Evolutionary conservation across 2,113 vertebrate species (phyloP).

Genomic region (Ancistrus triradiatus): DNA sequence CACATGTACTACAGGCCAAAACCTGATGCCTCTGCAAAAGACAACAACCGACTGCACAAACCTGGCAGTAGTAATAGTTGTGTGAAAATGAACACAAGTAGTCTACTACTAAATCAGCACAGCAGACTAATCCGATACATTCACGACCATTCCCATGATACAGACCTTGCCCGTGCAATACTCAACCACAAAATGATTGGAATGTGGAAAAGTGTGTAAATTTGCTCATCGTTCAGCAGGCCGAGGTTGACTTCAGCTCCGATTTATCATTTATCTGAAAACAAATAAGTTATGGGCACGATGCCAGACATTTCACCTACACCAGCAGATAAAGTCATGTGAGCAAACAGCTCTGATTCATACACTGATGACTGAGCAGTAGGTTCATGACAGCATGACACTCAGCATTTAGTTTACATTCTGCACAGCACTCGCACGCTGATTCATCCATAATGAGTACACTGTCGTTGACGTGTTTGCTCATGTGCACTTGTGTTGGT

Average conservation of each 20-base stretch:
- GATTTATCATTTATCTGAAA: not conserved
- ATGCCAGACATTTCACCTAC: not conserved
- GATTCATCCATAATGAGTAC: not conserved
- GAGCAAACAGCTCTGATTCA: not conserved
- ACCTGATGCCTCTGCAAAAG: no score
- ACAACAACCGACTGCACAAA: no score
- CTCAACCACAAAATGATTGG: not conserved
- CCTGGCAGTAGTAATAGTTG: no score
- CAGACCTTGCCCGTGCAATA: not conserved
- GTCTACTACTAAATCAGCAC: no score
- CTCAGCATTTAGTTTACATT: not conserved
- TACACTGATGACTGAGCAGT: not conserved
- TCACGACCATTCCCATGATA: no score
- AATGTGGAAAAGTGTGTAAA: constrained; percentile 6
- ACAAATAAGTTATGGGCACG: not conserved
- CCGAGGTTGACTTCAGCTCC: not conserved
- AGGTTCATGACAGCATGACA: not conserved
- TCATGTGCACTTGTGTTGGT: not conserved
- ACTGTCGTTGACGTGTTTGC: not conserved
- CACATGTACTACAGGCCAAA: no score
- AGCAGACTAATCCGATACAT: no score
- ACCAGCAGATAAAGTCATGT: not conserved
- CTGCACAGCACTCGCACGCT: not conserved
- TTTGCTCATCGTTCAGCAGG: constrained; percentile 1
- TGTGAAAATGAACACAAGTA: no score